These are phyloP conservation scores for Erithacus rubecula DNA, from an alignment of 2,797 vertebrate species.

Conservation along the genomic window DNA sequence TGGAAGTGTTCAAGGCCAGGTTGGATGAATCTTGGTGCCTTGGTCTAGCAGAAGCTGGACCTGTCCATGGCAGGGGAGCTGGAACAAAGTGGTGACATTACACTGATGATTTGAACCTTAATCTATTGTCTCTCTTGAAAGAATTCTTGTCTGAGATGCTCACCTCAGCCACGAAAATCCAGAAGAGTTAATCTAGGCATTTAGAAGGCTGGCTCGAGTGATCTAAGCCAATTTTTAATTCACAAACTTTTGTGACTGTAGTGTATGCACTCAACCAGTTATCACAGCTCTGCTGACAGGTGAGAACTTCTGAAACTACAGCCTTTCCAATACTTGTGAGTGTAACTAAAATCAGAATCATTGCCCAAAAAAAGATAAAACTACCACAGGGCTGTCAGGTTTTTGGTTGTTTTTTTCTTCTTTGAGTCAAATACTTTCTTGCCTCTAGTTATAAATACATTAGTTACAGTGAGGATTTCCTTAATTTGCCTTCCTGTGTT, in stretches of 20 bases:
- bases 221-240: background rate
- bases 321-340: background rate
- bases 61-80: background rate
- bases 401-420: background rate
- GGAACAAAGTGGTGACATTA: background rate
- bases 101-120: background rate
- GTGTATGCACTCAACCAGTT: background rate
- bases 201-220: background rate
- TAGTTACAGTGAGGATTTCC: background rate
- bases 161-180: background rate
- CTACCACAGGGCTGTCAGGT: background rate
- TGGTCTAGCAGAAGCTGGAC: background rate
- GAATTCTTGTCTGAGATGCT: background rate
- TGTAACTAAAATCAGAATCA: background rate
- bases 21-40: background rate
- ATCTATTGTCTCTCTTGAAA: background rate
- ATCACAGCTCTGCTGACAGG: background rate
- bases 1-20: background rate
- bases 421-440: background rate
- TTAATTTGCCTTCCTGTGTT: background rate
- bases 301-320: background rate
- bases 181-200: background rate
- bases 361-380: background rate
- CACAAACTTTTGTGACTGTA: background rate
- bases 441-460: background rate